Evolutionary conservation across 2,888 invertebrate species (phyloP).

Genomic region (Drosophila lacicola): DNA sequence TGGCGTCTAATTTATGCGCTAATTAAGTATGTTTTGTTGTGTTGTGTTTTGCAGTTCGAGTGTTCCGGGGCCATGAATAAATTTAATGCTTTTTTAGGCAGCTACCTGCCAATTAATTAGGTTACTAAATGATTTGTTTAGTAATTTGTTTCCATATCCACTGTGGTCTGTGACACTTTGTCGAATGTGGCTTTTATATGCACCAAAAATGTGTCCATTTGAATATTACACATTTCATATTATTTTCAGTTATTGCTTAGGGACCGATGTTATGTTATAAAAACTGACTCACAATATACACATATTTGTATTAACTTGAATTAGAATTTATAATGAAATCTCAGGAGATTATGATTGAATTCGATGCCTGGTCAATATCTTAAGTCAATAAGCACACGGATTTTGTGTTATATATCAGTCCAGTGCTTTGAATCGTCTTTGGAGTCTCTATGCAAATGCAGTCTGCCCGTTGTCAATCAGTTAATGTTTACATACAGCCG

Average conservation of each 20-base stretch:
- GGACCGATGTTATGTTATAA: too few species aligned
- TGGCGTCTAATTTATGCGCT: slow-evolving; percentile 57
- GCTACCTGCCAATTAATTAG: slow-evolving; percentile 61
- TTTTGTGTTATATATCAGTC: neutral
- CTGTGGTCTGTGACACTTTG: neutral
- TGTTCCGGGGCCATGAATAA: slow-evolving; percentile 57
- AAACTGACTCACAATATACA: too few species aligned
- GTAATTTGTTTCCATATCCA: slow-evolving; percentile 48
- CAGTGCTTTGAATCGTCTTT: neutral
- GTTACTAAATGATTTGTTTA: slow-evolving; percentile 58
- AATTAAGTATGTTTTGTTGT: slow-evolving; percentile 57
- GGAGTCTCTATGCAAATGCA: neutral
- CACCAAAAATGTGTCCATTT: neutral
- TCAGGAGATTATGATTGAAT: neutral
- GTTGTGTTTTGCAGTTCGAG: slow-evolving; percentile 37
- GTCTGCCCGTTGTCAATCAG: slow-evolving; percentile 5
- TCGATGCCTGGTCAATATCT: neutral
- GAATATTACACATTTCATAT: too few species aligned
- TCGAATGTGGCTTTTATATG: neutral
- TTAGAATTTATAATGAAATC: too few species aligned
- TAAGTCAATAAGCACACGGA: too few species aligned
- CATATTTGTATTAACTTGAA: too few species aligned
- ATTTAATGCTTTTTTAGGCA: slow-evolving; percentile 51
- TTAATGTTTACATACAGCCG: neutral
- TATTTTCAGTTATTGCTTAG: too few species aligned